Evolutionary conservation across 2,797 vertebrate species (phyloP), one percentile per base, ranked within the genome.

Genomic region (Scolopax rusticola): DNA sequence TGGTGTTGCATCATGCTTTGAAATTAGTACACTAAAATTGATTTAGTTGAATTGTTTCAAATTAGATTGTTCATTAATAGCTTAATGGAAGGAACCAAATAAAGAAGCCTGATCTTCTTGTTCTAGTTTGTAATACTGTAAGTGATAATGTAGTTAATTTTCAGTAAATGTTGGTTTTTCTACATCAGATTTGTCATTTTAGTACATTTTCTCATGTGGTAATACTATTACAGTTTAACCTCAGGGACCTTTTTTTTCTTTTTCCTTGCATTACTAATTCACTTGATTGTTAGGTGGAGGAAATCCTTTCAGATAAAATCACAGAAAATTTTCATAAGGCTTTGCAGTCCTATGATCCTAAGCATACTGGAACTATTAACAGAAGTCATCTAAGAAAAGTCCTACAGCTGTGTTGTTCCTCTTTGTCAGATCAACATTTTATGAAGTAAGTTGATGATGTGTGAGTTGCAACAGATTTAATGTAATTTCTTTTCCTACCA

Each of bases 301-400:
- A 95, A 47, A 91, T 95, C 25, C 80, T 97, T 59, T 84, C 74
- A 16, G 96, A 97, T 12, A 86, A 97, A 27, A 60, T 98, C 30
- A 51, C 51, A 25, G 91, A 96, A 79, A 97, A 97, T 32, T 97
- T 98, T 57, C 40, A 41, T 12, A 81, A 83, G 45, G 56, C 70
- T 88, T 87, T 99, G n/a, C 88, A 59, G 24, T 90, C 91, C 16
- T 89, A 48, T 68, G 98, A 98, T 93, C 53, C 81, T 25, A 73
- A 88, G 8, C 63, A 47, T 64, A 92, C 89, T 1, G 97, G 97
- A 25, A 79, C 28, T 6, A 38, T 98, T 45, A 88, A 54, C 32
- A 94, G 54, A 90, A 96, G 92, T 68, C 94, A 97, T 51, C 95
- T 98, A 87, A 97, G 92, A 90, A 95, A 93, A 83, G 36, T 98